Evolutionary conservation across 2,113 vertebrate genomes (phyloP).

Genomic region (Equus przewalskii): DNA sequence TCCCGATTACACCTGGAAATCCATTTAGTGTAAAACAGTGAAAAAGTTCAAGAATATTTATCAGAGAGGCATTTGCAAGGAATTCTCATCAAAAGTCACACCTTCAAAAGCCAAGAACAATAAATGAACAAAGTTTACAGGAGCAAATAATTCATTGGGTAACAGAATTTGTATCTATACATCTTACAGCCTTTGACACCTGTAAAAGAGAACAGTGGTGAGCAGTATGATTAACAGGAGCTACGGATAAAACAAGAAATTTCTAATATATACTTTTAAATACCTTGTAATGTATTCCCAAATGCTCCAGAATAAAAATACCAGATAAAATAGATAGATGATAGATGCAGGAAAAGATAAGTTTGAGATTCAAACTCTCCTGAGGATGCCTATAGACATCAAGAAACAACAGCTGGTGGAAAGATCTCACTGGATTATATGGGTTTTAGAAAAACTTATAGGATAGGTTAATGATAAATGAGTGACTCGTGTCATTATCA

Average conservation of each 20-base stretch:
- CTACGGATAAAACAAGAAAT: not conserved
- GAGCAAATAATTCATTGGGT: not conserved
- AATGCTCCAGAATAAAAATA: not conserved
- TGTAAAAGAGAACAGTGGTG: not conserved
- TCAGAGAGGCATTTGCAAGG: not conserved
- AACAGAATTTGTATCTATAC: not conserved
- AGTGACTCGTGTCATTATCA: not conserved
- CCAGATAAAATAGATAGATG: not conserved
- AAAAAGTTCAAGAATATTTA: constrained; percentile 27
- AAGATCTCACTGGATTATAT: not conserved
- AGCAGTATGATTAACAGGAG: not conserved
- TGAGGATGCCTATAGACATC: not conserved
- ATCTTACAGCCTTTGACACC: not conserved
- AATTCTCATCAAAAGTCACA: not conserved
- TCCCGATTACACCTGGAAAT: not conserved
- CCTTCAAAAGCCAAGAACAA: not conserved
- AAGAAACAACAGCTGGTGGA: not conserved
- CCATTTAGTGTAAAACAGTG: not conserved
- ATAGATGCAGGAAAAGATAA: not conserved
- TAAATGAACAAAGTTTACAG: not conserved
- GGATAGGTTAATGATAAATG: not conserved
- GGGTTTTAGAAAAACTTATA: not conserved
- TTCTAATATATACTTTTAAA: not conserved
- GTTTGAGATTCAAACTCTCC: not conserved
- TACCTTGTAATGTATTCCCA: not conserved